Conservation (phyloP, 1,140 invertebrate species). For the Lamellibrachia luymesi region DNA sequence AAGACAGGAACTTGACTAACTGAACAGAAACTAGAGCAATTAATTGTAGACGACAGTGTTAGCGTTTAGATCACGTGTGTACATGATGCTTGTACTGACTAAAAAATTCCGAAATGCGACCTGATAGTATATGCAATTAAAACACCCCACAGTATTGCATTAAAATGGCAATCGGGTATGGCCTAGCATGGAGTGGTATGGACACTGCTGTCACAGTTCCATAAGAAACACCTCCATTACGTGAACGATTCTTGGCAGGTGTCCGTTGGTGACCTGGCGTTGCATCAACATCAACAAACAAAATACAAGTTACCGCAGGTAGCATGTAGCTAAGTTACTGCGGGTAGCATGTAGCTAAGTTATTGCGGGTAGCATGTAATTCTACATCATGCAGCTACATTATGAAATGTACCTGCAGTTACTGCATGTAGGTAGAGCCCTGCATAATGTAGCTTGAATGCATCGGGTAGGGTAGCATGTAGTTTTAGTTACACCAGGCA, state of each 20-base stretch:
- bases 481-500: too few relatives aligned
- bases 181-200: background rate
- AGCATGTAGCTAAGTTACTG: constrained; percentile 3
- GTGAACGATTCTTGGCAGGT: background rate
- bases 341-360: too few relatives aligned
- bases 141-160: background rate
- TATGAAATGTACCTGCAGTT: too few relatives aligned
- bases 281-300: background rate
- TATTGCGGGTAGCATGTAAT: background rate
- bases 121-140: background rate
- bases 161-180: background rate
- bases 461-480: too few relatives aligned
- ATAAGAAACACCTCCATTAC: background rate
- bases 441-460: too few relatives aligned
- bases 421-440: too few relatives aligned
- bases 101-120: background rate
- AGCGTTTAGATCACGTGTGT: too few relatives aligned
- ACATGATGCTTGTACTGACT: background rate
- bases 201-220: background rate
- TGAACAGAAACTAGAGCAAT: background rate
- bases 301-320: background rate
- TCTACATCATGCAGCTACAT: too few relatives aligned
- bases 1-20: background rate
- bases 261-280: background rate
- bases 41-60: background rate